A percentile compares a stretch with the other conserved stretches of the same genome.
These are phyloP conservation scores for Acromyrmex heyeri DNA, from an alignment of 1,140 invertebrate genomes.

Conservation along the genomic window DNA sequence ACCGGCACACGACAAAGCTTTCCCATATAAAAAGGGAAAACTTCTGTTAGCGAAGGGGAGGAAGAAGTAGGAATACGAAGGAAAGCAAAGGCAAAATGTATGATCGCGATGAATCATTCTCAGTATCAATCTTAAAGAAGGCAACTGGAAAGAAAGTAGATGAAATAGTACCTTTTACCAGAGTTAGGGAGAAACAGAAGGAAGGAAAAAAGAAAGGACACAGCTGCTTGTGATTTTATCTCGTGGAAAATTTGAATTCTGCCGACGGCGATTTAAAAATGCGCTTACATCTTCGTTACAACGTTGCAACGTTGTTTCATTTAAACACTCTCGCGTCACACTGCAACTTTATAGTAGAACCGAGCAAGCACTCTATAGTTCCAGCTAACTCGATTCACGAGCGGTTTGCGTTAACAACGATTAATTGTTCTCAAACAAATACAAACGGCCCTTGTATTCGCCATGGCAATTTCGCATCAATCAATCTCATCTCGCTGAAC, in stretches of 20 bases:
- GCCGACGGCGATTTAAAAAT: slow-evolving; percentile 13
- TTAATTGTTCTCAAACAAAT: slow-evolving; percentile 46
- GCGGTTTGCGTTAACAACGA: slow-evolving; percentile 27
- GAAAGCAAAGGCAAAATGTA: slow-evolving; percentile 48
- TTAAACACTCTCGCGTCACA: not conserved
- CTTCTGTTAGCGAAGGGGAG: not conserved
- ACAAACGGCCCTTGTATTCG: slow-evolving; percentile 4
- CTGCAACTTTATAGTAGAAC: not conserved
- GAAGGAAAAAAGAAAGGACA: not conserved
- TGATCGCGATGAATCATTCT: slow-evolving; percentile 67
- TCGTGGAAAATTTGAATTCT: slow-evolving; percentile 43
- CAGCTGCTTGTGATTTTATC: slow-evolving; percentile 47
- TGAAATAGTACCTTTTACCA: slow-evolving; percentile 45
- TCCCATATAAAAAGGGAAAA: not conserved
- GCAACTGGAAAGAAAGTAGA: slow-evolving; percentile 54
- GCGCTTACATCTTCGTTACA: not conserved
- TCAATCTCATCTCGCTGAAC: slow-evolving; percentile 36
- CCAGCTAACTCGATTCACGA: slow-evolving; percentile 6
- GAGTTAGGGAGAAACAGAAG: too few species aligned
- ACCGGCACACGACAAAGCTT: not conserved
- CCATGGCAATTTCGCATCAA: slow-evolving; percentile 41
- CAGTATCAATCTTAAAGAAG: slow-evolving; percentile 61
- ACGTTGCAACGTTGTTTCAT: not conserved
- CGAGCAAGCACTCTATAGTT: not conserved
- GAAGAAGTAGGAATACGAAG: slow-evolving; percentile 31